These are phyloP conservation scores for Corydoras sp. DNA, from an alignment of 2,113 vertebrate genomes.

Conservation along the genomic window DNA sequence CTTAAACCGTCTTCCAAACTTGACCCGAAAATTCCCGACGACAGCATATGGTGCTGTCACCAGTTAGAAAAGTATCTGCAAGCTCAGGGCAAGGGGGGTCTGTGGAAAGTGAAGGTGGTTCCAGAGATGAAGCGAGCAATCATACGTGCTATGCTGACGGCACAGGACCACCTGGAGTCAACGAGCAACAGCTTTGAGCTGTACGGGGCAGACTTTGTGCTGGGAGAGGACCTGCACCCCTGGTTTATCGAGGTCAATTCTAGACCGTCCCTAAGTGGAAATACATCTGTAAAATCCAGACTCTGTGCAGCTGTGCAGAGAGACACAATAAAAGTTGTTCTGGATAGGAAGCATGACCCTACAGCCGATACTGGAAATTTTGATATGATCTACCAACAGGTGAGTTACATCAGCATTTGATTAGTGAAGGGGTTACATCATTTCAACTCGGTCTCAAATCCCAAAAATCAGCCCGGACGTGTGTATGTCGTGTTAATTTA, in stretches of 20 bases:
- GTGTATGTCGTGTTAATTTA: too few species aligned
- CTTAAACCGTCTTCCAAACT: slow-evolving; percentile 59
- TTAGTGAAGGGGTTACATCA: too few species aligned
- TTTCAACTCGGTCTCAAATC: too few species aligned
- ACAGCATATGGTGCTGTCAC: slow-evolving; percentile 82
- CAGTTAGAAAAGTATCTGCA: slow-evolving; percentile 67
- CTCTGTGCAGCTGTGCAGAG: too few species aligned
- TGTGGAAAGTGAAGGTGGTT: slow-evolving; percentile 70
- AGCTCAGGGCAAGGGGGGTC: slow-evolving; percentile 59
- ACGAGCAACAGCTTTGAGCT: slow-evolving; percentile 84
- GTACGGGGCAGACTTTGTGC: slow-evolving; percentile 83
- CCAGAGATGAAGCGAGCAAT: slow-evolving; percentile 83
- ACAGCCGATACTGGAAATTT: too few species aligned
- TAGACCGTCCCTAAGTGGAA: slow-evolving; percentile 74
- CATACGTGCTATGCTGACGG: slow-evolving; percentile 71
- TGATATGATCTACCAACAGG: too few species aligned
- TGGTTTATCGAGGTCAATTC: slow-evolving; percentile 91
- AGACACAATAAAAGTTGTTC: too few species aligned
- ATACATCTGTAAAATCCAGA: too few species aligned
- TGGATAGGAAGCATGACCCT: too few species aligned
- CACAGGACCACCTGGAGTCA: slow-evolving; percentile 72
- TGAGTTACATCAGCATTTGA: too few species aligned
- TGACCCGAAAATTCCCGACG: slow-evolving; percentile 67
- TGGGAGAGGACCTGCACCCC: slow-evolving; percentile 78
- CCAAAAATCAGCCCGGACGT: too few species aligned